Evolutionary conservation across 2,113 vertebrate species (phyloP), one percentile per base, ranked within the genome.

Genomic region (Zosterops borbonicus): DNA sequence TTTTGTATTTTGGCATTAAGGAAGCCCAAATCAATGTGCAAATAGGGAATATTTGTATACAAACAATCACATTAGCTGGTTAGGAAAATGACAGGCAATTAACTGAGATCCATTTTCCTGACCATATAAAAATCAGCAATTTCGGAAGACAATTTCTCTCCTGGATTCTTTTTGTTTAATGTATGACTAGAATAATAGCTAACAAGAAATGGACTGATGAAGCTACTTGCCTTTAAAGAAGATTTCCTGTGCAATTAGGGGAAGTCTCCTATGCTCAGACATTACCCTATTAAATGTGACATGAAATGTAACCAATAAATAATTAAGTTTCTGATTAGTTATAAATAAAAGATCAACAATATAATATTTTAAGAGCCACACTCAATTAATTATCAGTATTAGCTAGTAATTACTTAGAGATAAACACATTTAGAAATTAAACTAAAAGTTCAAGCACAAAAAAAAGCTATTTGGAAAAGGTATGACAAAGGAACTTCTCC

Each of bases 261-360:
- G 12, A 79, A 91, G 31, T 68, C 47, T 75, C 33, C 60, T 28
- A 44, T 68, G 28, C 64, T 68, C 64, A 92, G 90, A 63, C 39
- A 83, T 81, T 28, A 44, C 31, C 86, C 56, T 59, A 79, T 92
- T 88, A 93, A 95, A 84, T 64, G 39, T 74, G 76, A 96, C 75
- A 86, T 75, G 79, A 92, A 96, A 92, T 68, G 44, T 44, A 94
- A 95, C 88, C 50, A 77, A 88, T 81, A 94, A 86, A 94, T 91
- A 90, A 95, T 92, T 88, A 92, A 91, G 18, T 53, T 18, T 20
- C 44, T 70, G 56, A 95, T 90, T 92, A 86, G 25, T 64, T 75
- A 83, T 67, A 96, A 95, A 95, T 85, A 94, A 94, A 91, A 78
- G 23, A 96, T 78, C 71, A 92, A 88, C 70, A 92, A 93, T 67